Base-by-base conservation (phyloP, 2,888 invertebrate species). In the Cantharis flavilabris region DNA sequence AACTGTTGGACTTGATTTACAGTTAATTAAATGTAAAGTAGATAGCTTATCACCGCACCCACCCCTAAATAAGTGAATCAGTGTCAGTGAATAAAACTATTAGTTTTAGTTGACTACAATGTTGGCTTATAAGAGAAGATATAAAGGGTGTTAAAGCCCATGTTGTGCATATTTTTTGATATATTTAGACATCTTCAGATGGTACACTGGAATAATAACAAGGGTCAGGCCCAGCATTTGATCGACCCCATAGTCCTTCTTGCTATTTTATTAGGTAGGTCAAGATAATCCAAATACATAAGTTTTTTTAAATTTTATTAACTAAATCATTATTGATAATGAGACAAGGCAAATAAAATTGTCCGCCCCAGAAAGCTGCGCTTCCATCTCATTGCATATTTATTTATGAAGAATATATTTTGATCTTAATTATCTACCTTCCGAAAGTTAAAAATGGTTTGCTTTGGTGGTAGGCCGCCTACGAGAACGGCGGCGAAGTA, bases 61-160 rank as follows among this genome's bases (percentile, higher is more conserved):
- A 67, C 78, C 73, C 71, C 72, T 70, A 72, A 75, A 75, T 62
- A 64, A 72, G 70, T 75, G 69, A 64, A 18, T 72, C 70, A 70
- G 77, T 64, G 69, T 14, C 26, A 70, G 49, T 69, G 69, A 62
- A 64, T 20, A 62, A 16, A 73, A 69, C 28, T 3, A 65, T 11
- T 14, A 67, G n/a, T 67, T 67, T 49, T 67, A 23, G 20, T 73
- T 71, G 62, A 18, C 67, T 63, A 77, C 75, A 83, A 86, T 85
- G 85, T 84, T 83, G 82, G 86, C 86, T 74, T 87, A 87, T 86
- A 88, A 87, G 83, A 87, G 87, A 86, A 87, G 86, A 87, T 85
- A 79, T 72, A 71, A 79, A 76, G 71, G 78, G 78, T 70, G 62
- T 62, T 18, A 18, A 67, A 18, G 64, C 69, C 69, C 62, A 23